Evolutionary conservation across 2,113 vertebrate species (phyloP).

Genomic region (Callorhinus ursinus): DNA sequence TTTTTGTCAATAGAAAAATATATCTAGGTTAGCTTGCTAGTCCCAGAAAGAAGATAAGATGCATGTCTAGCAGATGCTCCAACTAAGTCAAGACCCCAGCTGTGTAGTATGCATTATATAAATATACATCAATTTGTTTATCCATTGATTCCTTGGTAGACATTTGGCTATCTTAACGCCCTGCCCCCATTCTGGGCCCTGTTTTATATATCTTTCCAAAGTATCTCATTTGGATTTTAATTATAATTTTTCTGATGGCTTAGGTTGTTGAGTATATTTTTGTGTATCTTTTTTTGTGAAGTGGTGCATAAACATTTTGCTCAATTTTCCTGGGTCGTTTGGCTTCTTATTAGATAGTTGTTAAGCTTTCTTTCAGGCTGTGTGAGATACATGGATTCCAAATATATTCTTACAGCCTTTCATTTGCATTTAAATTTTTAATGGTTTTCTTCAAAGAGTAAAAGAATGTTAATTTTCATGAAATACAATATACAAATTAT

Average conservation of each 20-base stretch:
- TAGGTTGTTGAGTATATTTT: not conserved
- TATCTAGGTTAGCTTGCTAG: not conserved
- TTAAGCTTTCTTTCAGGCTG: not conserved
- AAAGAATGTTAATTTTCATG: not conserved
- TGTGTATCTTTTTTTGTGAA: not conserved
- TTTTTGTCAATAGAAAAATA: not conserved
- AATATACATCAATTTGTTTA: not conserved
- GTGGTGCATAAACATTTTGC: not conserved
- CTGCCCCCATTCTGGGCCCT: no score
- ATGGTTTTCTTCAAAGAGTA: not conserved
- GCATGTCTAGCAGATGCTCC: not conserved
- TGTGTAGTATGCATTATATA: not conserved
- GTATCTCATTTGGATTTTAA: not conserved
- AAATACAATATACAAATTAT: not conserved
- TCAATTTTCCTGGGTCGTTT: not conserved
- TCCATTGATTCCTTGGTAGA: not conserved
- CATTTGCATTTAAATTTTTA: not conserved
- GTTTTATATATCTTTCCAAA: not conserved
- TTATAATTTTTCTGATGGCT: not conserved
- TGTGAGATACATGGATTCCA: not conserved
- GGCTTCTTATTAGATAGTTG: not conserved
- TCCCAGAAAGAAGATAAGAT: not conserved
- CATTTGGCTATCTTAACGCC: not conserved
- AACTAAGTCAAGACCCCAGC: not conserved
- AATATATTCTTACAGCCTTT: not conserved